phyloP scores from a whole-genome alignment of 2,797 vertebrate genomes.

The Taenioides sp. region DNA sequence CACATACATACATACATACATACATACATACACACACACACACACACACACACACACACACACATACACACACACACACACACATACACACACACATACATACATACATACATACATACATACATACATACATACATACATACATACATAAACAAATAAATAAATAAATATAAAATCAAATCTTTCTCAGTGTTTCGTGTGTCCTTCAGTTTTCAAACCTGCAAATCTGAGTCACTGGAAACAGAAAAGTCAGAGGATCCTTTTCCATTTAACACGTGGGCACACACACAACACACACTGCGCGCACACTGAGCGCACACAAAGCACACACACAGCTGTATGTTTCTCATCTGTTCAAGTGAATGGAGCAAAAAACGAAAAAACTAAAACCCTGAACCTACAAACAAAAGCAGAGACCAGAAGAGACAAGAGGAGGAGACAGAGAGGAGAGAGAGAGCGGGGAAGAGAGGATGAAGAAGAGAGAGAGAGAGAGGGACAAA shows the following conservation, averaged over 20 bases:
- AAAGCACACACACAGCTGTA: conserved; percentile 10
- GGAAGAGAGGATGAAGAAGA: background rate
- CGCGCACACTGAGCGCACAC: background rate
- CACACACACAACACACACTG: too few species aligned
- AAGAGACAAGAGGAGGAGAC: background rate
- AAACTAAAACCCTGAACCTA: conserved; percentile 23
- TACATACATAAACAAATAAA: background rate
- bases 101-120: too few species aligned
- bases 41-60: too few species aligned
- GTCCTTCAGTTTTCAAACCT: background rate
- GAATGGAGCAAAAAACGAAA: conserved; percentile 31
- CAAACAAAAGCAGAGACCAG: conserved; percentile 30
- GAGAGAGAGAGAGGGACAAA: too few species aligned
- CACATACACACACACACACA: too few species aligned
- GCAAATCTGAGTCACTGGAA: background rate
- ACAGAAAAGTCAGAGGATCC: too few species aligned
- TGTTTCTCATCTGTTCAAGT: conserved; percentile 27
- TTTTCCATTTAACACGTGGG: background rate
- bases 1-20: too few species aligned
- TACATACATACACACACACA: too few species aligned
- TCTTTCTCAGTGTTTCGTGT: background rate
- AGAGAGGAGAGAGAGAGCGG: background rate
- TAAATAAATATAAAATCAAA: too few species aligned
- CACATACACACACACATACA: too few species aligned
- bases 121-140: too few species aligned